phyloP scores from a whole-genome alignment of 2,113 vertebrate genomes.

The Takifugu bimaculatus region DNA sequence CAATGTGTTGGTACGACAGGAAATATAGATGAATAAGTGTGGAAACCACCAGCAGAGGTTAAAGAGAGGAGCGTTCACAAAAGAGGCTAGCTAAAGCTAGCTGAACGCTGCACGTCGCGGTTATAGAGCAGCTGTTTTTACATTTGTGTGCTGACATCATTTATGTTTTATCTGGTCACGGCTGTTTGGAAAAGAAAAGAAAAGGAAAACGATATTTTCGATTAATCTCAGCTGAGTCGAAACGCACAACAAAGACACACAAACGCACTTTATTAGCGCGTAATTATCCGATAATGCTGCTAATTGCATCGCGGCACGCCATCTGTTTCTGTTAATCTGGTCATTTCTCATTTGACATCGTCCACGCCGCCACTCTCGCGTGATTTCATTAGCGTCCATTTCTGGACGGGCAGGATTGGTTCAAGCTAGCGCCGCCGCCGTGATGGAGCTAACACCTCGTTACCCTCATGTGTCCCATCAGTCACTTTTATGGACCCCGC shows the following conservation, averaged over 20 bases:
- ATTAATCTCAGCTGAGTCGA: conserved; percentile 40
- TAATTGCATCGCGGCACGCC: conserved; percentile 44
- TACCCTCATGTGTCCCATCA: conserved; percentile 6
- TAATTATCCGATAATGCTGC: conserved; percentile 36
- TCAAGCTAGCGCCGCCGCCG: conserved; percentile 5
- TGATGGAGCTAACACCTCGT: conserved; percentile 36
- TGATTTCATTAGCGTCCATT: conserved; percentile 15
- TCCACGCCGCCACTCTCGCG: conserved; percentile 8
- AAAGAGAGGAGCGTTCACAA: no score
- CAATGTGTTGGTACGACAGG: no score
- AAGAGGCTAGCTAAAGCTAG: no score
- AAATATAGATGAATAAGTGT: no score
- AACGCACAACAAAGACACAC: background rate
- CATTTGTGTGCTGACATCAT: no score
- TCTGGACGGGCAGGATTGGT: conserved; percentile 7
- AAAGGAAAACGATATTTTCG: conserved; percentile 18
- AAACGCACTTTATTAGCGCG: conserved; percentile 3
- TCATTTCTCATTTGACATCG: conserved; percentile 4
- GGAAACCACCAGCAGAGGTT: no score
- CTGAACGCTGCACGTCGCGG: no score
- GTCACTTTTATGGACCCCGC: conserved; percentile 5
- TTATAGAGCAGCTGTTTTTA: conserved; percentile 1
- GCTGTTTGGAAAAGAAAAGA: conserved; percentile 14
- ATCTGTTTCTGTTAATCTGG: conserved; percentile 41
- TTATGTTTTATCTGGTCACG: background rate